Percentiles rank a stretch among this genome's conserved stretches.
Conservation (phyloP, 2,113 vertebrate genomes). For the Clarias macrocephalus region DNA sequence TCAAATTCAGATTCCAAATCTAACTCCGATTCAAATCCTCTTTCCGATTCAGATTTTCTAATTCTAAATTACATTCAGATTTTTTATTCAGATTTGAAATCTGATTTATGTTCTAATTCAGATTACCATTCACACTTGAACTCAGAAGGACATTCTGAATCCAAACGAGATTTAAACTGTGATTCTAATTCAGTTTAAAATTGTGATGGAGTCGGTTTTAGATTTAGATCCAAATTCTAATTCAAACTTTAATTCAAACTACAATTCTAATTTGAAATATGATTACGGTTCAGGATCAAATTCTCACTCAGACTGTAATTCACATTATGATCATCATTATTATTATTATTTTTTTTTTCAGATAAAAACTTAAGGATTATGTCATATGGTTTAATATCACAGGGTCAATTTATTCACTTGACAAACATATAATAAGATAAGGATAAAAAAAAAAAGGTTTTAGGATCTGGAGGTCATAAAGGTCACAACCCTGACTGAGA, state of each 20-base stretch:
- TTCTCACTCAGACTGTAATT: neutral
- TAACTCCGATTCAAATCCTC: neutral
- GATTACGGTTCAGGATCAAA: neutral
- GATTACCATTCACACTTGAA: neutral
- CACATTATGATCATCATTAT: neutral
- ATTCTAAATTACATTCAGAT: neutral
- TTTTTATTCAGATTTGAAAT: neutral
- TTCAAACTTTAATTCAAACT: neutral
- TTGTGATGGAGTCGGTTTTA: neutral
- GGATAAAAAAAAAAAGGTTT: constrained; percentile 47
- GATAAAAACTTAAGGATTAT: neutral
- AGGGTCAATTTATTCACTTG: neutral
- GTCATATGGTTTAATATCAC: neutral
- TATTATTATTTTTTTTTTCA: neutral
- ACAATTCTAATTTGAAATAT: neutral
- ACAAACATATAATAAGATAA: neutral
- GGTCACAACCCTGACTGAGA: constrained; percentile 54
- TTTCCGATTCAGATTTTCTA: neutral
- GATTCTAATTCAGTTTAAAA: neutral
- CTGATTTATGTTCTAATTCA: neutral
- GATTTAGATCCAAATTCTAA: neutral
- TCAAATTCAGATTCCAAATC: neutral
- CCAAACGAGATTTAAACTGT: neutral
- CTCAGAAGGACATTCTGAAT: neutral
- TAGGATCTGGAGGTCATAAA: constrained; percentile 47